Percentiles rank a stretch among this genome's conserved stretches.
Evolutionary conservation across 2,113 vertebrate species (phyloP).

Genomic region (Otis tarda): DNA sequence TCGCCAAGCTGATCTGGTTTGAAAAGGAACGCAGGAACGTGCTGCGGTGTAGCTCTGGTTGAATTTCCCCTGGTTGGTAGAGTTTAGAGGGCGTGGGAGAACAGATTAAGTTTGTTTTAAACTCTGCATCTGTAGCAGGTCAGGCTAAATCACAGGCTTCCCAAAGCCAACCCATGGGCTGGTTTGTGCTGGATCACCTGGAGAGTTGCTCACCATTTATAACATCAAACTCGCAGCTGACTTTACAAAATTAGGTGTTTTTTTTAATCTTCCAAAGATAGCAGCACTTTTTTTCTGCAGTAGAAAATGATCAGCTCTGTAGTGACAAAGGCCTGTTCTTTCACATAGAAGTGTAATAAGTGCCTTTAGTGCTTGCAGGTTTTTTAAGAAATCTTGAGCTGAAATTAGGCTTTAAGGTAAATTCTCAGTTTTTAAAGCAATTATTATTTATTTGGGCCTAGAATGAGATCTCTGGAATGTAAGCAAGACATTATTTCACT

Average conservation of each 20-base stretch:
- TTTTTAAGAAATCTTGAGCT: neutral
- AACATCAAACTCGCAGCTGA: neutral
- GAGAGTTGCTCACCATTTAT: neutral
- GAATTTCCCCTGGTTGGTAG: neutral
- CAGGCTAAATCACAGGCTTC: neutral
- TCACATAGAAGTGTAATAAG: neutral
- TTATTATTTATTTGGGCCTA: conserved; percentile 21
- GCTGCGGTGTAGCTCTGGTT: neutral
- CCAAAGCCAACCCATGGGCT: neutral
- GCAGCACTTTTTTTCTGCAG: neutral
- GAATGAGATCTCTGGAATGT: conserved; percentile 2
- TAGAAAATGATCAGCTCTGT: neutral
- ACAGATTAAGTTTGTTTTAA: neutral
- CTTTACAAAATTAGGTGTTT: neutral
- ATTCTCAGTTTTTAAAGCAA: conserved; percentile 4
- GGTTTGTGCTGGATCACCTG: neutral
- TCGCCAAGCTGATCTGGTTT: neutral
- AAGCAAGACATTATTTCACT: conserved; percentile 34
- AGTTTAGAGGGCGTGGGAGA: neutral
- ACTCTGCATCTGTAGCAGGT: neutral
- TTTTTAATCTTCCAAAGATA: neutral
- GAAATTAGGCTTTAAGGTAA: conserved; percentile 14
- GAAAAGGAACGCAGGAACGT: neutral
- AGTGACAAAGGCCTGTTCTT: neutral
- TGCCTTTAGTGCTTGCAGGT: neutral